Percentiles rank a stretch among this genome's conserved stretches.
Evolutionary conservation across 1,140 invertebrate genomes (phyloP).

Genomic region (Drosophila yakuba): DNA sequence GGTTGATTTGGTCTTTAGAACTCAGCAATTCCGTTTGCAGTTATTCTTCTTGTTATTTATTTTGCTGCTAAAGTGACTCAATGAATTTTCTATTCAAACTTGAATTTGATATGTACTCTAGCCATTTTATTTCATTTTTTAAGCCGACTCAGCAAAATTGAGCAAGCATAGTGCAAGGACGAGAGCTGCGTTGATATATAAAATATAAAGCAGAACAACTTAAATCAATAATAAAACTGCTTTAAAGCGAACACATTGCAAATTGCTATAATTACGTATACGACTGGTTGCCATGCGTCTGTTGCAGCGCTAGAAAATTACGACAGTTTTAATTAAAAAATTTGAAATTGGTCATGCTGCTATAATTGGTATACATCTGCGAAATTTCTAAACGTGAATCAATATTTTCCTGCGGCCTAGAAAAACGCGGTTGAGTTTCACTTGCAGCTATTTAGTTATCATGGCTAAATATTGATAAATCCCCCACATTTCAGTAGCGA

Average conservation of each 20-base stretch:
- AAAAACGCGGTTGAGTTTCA: not conserved
- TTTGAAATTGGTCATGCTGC: not conserved
- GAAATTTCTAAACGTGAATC: not conserved
- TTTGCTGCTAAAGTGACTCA: constrained; percentile 14
- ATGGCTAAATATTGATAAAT: constrained; percentile 34
- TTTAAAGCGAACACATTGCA: not conserved
- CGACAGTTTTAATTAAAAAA: too few species aligned
- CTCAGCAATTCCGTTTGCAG: not conserved
- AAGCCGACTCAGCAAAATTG: constrained; percentile 8
- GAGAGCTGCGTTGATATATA: not conserved
- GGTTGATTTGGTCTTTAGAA: constrained; percentile 28
- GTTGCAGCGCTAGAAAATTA: too few species aligned
- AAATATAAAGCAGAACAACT: not conserved
- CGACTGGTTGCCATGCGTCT: not conserved
- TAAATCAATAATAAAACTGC: not conserved
- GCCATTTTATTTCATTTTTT: constrained; percentile 7
- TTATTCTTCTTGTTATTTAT: constrained; percentile 10
- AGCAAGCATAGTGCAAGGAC: constrained; percentile 7
- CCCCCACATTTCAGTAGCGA: constrained; percentile 20
- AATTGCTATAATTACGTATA: constrained; percentile 1
- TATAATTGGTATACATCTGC: not conserved
- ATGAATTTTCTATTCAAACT: constrained; percentile 13
- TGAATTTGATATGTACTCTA: constrained; percentile 4
- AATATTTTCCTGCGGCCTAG: not conserved
- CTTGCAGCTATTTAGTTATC: constrained; percentile 18